phyloP scores from a whole-genome alignment of 1,140 invertebrate genomes.

The Rhopalosiphum padi region DNA sequence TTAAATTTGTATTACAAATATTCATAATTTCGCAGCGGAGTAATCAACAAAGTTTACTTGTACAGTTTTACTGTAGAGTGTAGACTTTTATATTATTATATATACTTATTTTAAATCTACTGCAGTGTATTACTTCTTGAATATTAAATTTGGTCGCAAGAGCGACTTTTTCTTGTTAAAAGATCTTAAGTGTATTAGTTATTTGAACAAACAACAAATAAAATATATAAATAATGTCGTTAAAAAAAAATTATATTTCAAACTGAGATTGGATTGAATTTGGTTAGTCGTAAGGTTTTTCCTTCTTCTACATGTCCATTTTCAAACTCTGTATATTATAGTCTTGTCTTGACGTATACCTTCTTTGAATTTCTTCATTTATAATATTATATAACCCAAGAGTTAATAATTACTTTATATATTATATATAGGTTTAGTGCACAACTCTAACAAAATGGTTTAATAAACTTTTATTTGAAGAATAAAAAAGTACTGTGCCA shows the following conservation, averaged over 20 bases:
- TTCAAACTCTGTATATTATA: not conserved
- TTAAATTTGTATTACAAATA: not conserved
- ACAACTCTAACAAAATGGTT: conserved; percentile 24
- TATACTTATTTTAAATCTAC: not conserved
- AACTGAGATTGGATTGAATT: not conserved
- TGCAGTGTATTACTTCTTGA: not conserved
- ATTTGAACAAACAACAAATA: not conserved
- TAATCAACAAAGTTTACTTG: not conserved
- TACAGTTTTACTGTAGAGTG: not conserved
- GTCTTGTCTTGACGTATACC: not conserved
- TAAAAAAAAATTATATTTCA: not conserved
- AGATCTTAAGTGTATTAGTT: conserved; percentile 3
- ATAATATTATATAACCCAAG: conserved; percentile 25
- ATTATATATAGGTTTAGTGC: not conserved
- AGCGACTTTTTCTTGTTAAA: not conserved
- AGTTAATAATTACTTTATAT: conserved; percentile 29
- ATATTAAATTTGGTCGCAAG: not conserved
- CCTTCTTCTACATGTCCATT: not conserved
- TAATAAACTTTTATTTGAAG: conserved; percentile 39
- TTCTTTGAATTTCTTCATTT: not conserved
- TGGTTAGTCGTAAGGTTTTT: not conserved
- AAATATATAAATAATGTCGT: not conserved
- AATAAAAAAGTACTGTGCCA: conserved; percentile 25
- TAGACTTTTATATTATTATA: not conserved
- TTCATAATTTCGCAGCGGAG: not conserved